These are phyloP conservation scores for Hucho hucho DNA, from an alignment of 2,113 vertebrate genomes.

Conservation along the genomic window DNA sequence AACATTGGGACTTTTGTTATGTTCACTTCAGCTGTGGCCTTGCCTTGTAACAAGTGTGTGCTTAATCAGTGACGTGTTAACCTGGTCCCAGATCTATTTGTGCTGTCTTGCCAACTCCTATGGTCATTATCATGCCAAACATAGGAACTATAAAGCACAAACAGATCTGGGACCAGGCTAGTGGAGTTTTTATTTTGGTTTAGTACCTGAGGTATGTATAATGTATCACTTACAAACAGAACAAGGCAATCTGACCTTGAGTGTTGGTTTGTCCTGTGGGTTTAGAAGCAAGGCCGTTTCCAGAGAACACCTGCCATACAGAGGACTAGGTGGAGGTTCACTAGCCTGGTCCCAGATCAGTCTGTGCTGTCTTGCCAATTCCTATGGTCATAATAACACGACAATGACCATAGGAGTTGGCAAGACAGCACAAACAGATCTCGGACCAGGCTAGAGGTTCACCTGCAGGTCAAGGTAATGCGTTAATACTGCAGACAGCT, in stretches of 20 bases:
- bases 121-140: no score
- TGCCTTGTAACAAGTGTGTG: not conserved
- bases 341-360: no score
- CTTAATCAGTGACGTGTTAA: no score
- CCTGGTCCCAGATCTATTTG: no score
- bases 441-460: not conserved
- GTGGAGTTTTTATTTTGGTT: constrained; percentile 30
- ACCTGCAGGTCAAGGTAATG: not conserved
- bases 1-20: no score
- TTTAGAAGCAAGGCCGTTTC: not conserved
- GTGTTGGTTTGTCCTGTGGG: constrained; percentile 6
- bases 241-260: constrained; percentile 29
- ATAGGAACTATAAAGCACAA: no score
- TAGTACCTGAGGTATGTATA: constrained; percentile 63
- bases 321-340: not conserved
- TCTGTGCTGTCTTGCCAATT: no score
- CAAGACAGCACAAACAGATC: no score
- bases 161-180: not conserved
- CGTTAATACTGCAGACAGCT: no score
- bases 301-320: not conserved
- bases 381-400: no score
- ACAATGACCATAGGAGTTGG: no score
- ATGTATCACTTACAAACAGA: constrained; percentile 30
- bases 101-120: no score
- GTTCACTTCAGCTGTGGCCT: not conserved